phyloP scores from a whole-genome alignment of 2,797 vertebrate species.

The Acrossocheilus wenchowensis region DNA sequence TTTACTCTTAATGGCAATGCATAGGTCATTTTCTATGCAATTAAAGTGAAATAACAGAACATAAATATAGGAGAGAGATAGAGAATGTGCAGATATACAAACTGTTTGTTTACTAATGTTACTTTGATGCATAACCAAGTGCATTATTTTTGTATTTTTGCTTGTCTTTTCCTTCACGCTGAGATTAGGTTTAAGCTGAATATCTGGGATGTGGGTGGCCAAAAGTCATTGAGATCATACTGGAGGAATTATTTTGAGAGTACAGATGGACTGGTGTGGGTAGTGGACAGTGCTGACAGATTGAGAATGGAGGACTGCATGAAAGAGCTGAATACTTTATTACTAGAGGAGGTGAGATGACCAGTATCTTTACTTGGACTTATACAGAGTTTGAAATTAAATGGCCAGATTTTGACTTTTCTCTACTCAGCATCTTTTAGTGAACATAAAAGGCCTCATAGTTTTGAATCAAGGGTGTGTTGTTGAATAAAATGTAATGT shows the following conservation, averaged over 20 bases:
- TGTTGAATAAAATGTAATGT: neutral
- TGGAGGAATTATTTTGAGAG: constrained; percentile 97
- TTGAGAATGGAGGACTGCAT: constrained; percentile 88
- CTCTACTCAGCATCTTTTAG: neutral
- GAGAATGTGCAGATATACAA: no score
- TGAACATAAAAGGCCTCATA: neutral
- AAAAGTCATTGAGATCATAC: constrained; percentile 92
- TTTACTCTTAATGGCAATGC: no score
- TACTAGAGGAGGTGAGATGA: constrained; percentile 84
- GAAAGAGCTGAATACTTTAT: constrained; percentile 81
- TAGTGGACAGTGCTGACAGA: constrained; percentile 92
- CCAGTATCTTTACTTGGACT: neutral
- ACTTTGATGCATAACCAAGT: constrained; percentile 20
- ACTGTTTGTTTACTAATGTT: neutral
- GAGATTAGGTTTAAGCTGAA: constrained; percentile 87
- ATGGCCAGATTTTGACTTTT: neutral
- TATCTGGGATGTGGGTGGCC: constrained; percentile 93
- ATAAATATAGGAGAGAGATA: neutral
- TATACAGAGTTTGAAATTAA: neutral
- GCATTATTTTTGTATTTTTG: constrained; percentile 48
- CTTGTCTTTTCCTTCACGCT: neutral
- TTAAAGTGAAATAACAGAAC: no score
- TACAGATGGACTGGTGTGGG: constrained; percentile 93
- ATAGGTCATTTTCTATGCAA: no score
- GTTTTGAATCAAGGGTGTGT: neutral